Evolutionary conservation across 2,797 vertebrate species (phyloP).

Genomic region (Valencia hispanica): DNA sequence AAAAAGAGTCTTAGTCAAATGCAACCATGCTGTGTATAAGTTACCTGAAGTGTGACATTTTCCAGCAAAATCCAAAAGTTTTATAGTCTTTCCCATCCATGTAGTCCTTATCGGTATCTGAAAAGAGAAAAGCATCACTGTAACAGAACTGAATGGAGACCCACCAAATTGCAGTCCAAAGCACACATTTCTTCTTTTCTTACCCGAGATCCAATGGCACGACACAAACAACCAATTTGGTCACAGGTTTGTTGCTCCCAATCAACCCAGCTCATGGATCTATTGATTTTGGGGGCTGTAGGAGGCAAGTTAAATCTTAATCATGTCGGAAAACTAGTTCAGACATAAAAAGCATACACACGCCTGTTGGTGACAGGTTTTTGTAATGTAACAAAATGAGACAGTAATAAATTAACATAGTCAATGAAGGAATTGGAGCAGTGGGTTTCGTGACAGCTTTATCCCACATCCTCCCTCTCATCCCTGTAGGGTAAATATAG

Average conservation of each 20-base stretch:
- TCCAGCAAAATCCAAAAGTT: conserved; percentile 89
- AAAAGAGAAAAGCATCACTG: not conserved
- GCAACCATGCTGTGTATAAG: not conserved
- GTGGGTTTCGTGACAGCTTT: too few species aligned
- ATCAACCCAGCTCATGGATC: conserved; percentile 84
- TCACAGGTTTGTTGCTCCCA: conserved; percentile 93
- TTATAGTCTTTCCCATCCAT: conserved; percentile 86
- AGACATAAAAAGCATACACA: not conserved
- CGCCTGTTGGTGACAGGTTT: not conserved
- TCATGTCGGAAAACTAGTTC: not conserved
- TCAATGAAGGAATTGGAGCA: not conserved
- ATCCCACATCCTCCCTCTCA: too few species aligned
- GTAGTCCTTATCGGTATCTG: conserved; percentile 89
- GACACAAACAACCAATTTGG: conserved; percentile 83
- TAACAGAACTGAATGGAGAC: not conserved
- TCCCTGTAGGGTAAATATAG: too few species aligned
- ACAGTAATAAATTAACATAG: not conserved
- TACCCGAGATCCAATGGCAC: conserved; percentile 88
- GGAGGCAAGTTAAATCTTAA: not conserved
- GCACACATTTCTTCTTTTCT: conserved; percentile 35
- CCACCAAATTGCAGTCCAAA: not conserved
- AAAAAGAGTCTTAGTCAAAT: not conserved
- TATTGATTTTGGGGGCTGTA: conserved; percentile 89
- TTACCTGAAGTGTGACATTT: conserved; percentile 83
- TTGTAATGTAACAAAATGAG: not conserved